Evolutionary conservation across 2,888 invertebrate species (phyloP).

Genomic region (Temnothorax ravouxi): DNA sequence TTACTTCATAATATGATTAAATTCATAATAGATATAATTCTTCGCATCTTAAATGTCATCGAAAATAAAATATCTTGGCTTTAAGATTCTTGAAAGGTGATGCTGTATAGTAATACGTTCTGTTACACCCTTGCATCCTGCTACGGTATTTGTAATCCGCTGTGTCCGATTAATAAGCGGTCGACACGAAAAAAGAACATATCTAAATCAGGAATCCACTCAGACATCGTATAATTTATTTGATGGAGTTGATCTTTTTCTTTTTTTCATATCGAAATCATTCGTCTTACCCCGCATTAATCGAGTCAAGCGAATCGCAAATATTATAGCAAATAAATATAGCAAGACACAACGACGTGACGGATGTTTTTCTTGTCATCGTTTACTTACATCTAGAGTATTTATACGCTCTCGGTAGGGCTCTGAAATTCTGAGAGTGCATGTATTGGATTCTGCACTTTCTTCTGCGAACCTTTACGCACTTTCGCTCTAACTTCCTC

Average conservation of each 20-base stretch:
- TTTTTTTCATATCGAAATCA: not conserved
- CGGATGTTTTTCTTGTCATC: constrained; percentile 58
- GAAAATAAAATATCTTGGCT: constrained; percentile 74
- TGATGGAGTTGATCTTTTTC: not conserved
- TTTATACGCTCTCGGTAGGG: constrained; percentile 93
- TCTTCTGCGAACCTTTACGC: constrained; percentile 98
- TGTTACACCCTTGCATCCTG: not conserved
- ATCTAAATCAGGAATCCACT: not conserved
- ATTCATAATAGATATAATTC: constrained; percentile 12
- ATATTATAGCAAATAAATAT: not conserved
- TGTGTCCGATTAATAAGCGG: not conserved
- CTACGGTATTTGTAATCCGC: not conserved
- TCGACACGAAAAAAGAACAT: not conserved
- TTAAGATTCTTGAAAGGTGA: constrained; percentile 65
- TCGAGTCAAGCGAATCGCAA: not conserved
- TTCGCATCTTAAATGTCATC: constrained; percentile 44
- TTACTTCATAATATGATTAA: constrained; percentile 29
- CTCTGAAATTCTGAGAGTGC: constrained; percentile 99
- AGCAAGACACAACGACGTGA: constrained; percentile 8
- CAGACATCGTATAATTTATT: not conserved
- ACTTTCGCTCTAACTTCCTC: constrained; percentile 98
- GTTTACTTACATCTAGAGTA: constrained; percentile 67
- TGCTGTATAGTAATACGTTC: constrained; percentile 59
- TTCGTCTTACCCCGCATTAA: not conserved
- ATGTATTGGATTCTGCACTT: constrained; percentile 98